These are phyloP conservation scores for Habropoda laboriosa DNA, from an alignment of 1,140 invertebrate genomes.

Conservation along the genomic window DNA sequence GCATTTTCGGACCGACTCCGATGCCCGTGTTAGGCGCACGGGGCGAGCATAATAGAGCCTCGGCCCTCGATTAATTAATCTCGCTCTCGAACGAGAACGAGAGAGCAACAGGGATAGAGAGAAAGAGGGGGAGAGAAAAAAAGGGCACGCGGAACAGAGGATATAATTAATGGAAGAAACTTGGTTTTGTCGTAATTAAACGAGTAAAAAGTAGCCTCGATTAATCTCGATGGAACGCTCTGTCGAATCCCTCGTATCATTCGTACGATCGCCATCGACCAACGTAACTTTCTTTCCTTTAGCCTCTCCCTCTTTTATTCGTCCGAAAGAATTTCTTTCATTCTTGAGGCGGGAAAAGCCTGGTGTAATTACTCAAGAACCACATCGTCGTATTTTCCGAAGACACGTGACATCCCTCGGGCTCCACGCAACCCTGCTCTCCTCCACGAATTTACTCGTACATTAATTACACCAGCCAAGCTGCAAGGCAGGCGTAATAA, in stretches of 20 bases:
- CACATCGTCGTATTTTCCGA: conserved; percentile 1
- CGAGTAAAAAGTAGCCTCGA: conserved; percentile 28
- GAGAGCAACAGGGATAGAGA: neutral
- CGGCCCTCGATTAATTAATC: conserved; percentile 46
- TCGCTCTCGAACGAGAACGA: neutral
- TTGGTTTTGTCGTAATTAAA: conserved; percentile 49
- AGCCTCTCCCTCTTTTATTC: neutral
- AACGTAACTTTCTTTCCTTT: too few relatives aligned
- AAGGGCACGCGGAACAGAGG: conserved; percentile 2
- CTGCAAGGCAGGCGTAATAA: conserved; percentile 44
- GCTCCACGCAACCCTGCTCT: conserved; percentile 11
- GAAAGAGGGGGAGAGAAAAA: neutral
- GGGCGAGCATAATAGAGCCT: conserved; percentile 31
- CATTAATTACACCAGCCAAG: conserved; percentile 45
- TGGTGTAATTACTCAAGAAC: neutral
- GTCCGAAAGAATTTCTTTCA: neutral
- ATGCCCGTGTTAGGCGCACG: conserved; percentile 28
- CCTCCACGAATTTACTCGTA: conserved; percentile 39
- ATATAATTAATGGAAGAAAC: conserved; percentile 48
- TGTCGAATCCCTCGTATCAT: neutral
- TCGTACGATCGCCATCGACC: neutral
- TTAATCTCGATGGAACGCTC: conserved; percentile 38
- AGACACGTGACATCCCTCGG: neutral
- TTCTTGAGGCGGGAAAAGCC: neutral
- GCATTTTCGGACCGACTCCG: conserved; percentile 27